Conservation (phyloP, 2,888 invertebrate species). For the Amiota mariae region DNA sequence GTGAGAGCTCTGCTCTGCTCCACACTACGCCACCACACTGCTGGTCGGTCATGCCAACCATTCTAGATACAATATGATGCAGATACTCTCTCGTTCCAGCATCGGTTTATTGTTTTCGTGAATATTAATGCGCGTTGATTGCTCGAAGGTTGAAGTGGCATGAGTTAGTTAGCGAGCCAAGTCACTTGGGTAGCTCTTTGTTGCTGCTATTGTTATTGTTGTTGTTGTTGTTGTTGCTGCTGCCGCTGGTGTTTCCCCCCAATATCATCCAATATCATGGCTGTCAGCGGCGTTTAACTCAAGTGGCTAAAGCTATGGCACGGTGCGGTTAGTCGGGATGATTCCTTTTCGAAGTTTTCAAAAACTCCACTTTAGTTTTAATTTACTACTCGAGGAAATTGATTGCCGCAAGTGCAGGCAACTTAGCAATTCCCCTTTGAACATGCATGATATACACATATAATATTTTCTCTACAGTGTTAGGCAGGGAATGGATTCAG, state of each 20-base stretch:
- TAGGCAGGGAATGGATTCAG: conserved; percentile 5
- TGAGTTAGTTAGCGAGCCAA: conserved; percentile 6
- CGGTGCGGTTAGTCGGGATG: background rate
- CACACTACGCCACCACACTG: conserved; percentile 36
- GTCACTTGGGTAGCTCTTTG: background rate
- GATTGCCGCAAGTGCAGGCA: conserved; percentile 50
- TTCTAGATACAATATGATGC: conserved; percentile 36
- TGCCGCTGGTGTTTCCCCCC: conserved; percentile 7
- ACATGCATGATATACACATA: background rate
- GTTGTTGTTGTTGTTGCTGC: background rate
- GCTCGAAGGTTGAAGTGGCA: conserved; percentile 34
- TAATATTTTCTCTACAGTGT: background rate
- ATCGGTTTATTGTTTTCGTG: conserved; percentile 65
- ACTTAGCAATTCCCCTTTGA: too few relatives aligned
- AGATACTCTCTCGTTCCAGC: background rate
- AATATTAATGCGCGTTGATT: conserved; percentile 67
- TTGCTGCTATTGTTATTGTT: background rate
- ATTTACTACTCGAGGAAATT: conserved; percentile 68
- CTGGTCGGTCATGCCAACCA: conserved; percentile 42
- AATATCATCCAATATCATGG: background rate
- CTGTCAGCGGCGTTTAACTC: conserved; percentile 13
- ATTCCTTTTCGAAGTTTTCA: conserved; percentile 6
- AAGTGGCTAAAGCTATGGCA: background rate
- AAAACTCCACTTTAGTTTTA: conserved; percentile 53
- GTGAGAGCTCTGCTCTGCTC: conserved; percentile 43